A percentile compares a stretch with the other conserved stretches of the same genome.
Evolutionary conservation across 2,113 vertebrate genomes (phyloP).

Genomic region (Pelecanoides urinatrix): DNA sequence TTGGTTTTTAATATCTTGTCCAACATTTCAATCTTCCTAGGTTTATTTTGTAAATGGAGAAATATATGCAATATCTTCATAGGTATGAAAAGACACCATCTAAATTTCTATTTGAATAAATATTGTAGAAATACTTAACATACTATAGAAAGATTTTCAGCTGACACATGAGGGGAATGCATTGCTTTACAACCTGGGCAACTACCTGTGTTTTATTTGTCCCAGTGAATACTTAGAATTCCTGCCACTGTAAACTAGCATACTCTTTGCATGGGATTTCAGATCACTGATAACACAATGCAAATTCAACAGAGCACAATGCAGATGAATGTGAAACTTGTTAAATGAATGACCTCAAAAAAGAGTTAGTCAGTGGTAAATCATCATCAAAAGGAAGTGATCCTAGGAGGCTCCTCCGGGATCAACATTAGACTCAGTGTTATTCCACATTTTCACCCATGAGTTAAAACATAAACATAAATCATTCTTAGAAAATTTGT

Average conservation of each 20-base stretch:
- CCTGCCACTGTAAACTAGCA: neutral
- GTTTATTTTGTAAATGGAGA: neutral
- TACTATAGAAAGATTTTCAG: neutral
- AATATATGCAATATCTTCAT: neutral
- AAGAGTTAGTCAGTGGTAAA: slow-evolving; percentile 17
- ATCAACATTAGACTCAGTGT: slow-evolving; percentile 7
- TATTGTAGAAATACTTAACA: neutral
- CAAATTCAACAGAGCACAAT: neutral
- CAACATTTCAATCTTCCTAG: neutral
- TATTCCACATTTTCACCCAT: slow-evolving; percentile 45
- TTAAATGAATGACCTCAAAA: slow-evolving; percentile 2
- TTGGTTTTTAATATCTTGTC: neutral
- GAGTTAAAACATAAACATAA: slow-evolving; percentile 42
- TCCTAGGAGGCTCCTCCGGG: slow-evolving; percentile 2
- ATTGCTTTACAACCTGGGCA: neutral
- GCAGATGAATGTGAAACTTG: neutral
- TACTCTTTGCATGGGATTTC: neutral
- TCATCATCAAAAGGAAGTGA: slow-evolving; percentile 1
- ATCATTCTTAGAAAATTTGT: slow-evolving; percentile 47
- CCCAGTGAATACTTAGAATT: neutral
- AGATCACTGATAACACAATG: neutral
- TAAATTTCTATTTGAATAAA: neutral
- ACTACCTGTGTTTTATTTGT: neutral
- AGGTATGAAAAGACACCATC: neutral
- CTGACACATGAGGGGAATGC: neutral